These are phyloP conservation scores for Linnaemya vulpina DNA, from an alignment of 2,888 invertebrate species.

Conservation along the genomic window DNA sequence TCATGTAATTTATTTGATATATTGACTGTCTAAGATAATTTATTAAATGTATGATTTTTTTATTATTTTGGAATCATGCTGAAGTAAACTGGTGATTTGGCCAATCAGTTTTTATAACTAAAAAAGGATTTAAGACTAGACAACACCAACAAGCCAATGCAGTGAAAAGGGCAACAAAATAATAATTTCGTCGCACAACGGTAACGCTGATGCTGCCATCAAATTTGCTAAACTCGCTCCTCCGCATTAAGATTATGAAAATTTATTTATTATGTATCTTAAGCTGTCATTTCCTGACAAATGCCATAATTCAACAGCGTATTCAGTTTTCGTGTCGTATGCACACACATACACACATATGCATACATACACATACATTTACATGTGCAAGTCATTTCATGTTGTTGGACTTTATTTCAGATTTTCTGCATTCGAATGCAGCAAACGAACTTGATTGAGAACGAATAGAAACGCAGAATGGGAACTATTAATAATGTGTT, in stretches of 20 bases:
- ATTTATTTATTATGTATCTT: constrained; percentile 38
- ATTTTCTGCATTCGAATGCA: constrained; percentile 36
- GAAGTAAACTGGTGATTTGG: no score
- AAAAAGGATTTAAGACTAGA: no score
- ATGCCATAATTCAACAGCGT: constrained; percentile 70
- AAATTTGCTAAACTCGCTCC: not conserved
- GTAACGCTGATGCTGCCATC: not conserved
- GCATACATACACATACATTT: no score
- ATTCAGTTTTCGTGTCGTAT: constrained; percentile 23
- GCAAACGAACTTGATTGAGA: not conserved
- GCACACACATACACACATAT: no score
- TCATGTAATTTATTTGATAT: no score
- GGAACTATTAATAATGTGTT: constrained; percentile 8
- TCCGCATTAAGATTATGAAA: not conserved
- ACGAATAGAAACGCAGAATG: not conserved
- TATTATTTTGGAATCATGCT: no score
- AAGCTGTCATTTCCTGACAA: constrained; percentile 73
- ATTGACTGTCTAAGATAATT: no score
- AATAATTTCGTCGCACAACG: no score
- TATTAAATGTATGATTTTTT: no score
- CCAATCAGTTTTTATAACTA: no score
- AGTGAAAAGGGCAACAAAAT: no score
- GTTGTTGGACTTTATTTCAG: constrained; percentile 28
- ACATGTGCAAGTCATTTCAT: constrained; percentile 20
- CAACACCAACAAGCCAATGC: no score